Percentiles rank a stretch among this genome's conserved stretches.
These are phyloP conservation scores for Frankliniella fusca DNA, from an alignment of 2,888 invertebrate genomes.

Conservation along the genomic window DNA sequence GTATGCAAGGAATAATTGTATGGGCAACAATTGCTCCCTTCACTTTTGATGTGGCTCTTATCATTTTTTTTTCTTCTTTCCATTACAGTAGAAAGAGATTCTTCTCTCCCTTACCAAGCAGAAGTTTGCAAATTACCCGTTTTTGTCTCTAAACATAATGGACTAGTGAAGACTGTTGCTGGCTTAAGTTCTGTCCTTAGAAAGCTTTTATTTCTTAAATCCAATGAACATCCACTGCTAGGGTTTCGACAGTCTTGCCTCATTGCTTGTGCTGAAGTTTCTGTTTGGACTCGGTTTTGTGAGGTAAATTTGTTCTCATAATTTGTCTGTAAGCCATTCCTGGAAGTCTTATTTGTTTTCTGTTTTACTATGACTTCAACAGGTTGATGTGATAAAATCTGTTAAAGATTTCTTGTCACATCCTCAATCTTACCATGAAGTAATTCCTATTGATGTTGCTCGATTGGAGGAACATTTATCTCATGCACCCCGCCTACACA, in stretches of 20 bases:
- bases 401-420: slow-evolving; percentile 46
- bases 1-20: not conserved
- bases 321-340: not conserved
- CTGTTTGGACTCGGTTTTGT: slow-evolving; percentile 89
- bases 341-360: not conserved
- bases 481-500: slow-evolving; percentile 79
- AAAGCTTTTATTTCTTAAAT: slow-evolving; percentile 47
- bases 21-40: not conserved
- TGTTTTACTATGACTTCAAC: not conserved
- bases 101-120: not conserved
- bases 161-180: slow-evolving; percentile 59
- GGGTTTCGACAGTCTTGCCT: slow-evolving; percentile 78
- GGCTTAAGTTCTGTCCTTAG: slow-evolving; percentile 72
- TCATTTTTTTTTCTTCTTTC: not conserved
- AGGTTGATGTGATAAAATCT: slow-evolving; percentile 62
- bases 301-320: slow-evolving; percentile 53
- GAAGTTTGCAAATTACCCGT: slow-evolving; percentile 60
- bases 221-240: slow-evolving; percentile 43
- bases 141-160: slow-evolving; percentile 51
- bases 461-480: slow-evolving; percentile 80
- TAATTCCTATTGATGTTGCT: slow-evolving; percentile 64
- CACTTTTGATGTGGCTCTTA: not conserved
- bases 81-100: not conserved
- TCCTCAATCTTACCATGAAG: slow-evolving; percentile 29
- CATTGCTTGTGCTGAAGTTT: slow-evolving; percentile 76